Percentiles rank a stretch among this genome's conserved stretches.
phyloP scores from a whole-genome alignment of 2,113 vertebrate species.

The Hippocampus guttulatus region DNA sequence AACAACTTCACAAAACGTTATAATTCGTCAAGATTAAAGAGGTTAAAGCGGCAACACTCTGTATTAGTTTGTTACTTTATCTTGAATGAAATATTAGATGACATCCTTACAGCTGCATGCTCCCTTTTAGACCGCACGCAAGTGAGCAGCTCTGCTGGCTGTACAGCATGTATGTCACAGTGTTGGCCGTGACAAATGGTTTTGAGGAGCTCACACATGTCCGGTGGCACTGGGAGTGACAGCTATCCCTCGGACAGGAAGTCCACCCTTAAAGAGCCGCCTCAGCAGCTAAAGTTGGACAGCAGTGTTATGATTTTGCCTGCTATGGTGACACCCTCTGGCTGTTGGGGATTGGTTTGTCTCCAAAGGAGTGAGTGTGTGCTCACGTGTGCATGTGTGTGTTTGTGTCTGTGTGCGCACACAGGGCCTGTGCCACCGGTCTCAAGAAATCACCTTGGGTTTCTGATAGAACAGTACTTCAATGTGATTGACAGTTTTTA shows the following conservation, averaged over 20 bases:
- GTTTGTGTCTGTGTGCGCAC: conserved; percentile 13
- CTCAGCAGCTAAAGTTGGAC: conserved; percentile 59
- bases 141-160: conserved; percentile 46
- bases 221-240: conserved; percentile 53
- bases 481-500: conserved; percentile 8
- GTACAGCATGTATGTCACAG: conserved; percentile 42
- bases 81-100: conserved; percentile 16
- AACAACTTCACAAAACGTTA: background rate
- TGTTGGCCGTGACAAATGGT: conserved; percentile 56
- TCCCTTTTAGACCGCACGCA: conserved; percentile 13
- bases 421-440: conserved; percentile 3
- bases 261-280: conserved; percentile 53
- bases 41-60: background rate
- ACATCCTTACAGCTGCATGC: conserved; percentile 25
- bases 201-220: conserved; percentile 60
- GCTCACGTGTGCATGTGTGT: conserved; percentile 18
- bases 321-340: conserved; percentile 60
- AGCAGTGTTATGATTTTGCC: conserved; percentile 56
- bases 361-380: conserved; percentile 41
- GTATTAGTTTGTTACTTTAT: conserved; percentile 12
- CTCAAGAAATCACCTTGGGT: background rate
- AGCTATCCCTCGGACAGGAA: conserved; percentile 39
- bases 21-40: background rate
- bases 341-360: conserved; percentile 64
- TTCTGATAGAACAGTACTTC: conserved; percentile 3